Evolutionary conservation across 2,113 vertebrate species (phyloP), one percentile per base, ranked within the genome.

Genomic region (Hippocampus mohnikei): DNA sequence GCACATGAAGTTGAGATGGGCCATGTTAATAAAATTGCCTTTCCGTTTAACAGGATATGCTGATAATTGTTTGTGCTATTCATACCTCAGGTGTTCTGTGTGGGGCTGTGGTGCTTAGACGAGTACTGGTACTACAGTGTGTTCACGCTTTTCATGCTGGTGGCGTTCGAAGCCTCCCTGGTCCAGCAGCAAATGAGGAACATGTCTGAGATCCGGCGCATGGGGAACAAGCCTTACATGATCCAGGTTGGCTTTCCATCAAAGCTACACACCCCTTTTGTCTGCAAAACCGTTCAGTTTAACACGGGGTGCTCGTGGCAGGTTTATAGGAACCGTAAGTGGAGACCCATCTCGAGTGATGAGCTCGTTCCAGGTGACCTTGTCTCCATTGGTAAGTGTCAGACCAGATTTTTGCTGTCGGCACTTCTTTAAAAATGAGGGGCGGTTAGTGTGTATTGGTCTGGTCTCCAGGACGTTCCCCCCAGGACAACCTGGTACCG

Each of bases 121-220:
- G 97, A 99, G 65, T 99, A 98, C 62, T 99, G 97, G 96, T 98
- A 98, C 80, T 98, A 98, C 93, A 99, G 97, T 0, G 93, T 99
- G 53, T 98, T 99, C 85, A 98, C 97, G 0, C 93, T 99, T 2
- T 96, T 96, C 90, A 98, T 99, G 97, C 79, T 99, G 69, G 96
- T 98, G 76, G 96, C 96, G 0, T 99, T 99, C 0, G 96, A 99
- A 81, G 97, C 96, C 0, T 99, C 97, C 0, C 88, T 99, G 69
- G 96, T 98, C 41, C 97, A 99, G 85, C 97, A 98, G 79, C 96
- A 98, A 82, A 94, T 98, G 92, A 92, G 96, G 27, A 99, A 99
- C 86, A 95, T 99, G 93, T 93, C 95, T 0, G 97, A 98, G 81
- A 98, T 99, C 70, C 92, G 96, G 0, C 94, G 94, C 6, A 98